A percentile compares a stretch with the other conserved stretches of the same genome.
phyloP scores from a whole-genome alignment of 2,888 invertebrate genomes.

The Nasonovia ribisnigri region DNA sequence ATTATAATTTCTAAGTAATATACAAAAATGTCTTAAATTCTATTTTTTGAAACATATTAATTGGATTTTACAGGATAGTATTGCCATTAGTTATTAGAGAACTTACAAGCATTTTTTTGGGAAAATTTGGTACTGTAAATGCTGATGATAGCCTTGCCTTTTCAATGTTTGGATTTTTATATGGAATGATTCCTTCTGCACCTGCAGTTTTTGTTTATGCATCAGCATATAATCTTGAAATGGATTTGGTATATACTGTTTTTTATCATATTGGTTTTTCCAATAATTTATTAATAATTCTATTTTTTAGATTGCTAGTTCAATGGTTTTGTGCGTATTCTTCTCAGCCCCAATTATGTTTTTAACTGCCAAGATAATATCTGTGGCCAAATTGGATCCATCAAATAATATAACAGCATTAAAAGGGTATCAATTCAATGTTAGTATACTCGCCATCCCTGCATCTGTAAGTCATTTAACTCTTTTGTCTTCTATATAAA shows the following conservation, averaged over 20 bases:
- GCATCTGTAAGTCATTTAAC: slow-evolving; percentile 74
- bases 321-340: slow-evolving; percentile 95
- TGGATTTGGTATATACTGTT: slow-evolving; percentile 80
- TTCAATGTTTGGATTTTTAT: slow-evolving; percentile 93
- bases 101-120: slow-evolving; percentile 80
- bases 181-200: slow-evolving; percentile 95
- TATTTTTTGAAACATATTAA: background rate
- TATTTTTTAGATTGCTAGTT: slow-evolving; percentile 84
- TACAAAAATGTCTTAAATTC: background rate
- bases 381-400: slow-evolving; percentile 79
- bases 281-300: slow-evolving; percentile 32
- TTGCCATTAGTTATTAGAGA: slow-evolving; percentile 90
- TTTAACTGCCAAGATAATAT: slow-evolving; percentile 93
- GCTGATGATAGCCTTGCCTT: slow-evolving; percentile 83
- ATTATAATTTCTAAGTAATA: background rate
- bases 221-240: slow-evolving; percentile 85
- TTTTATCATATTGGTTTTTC: slow-evolving; percentile 4
- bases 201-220: slow-evolving; percentile 97
- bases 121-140: slow-evolving; percentile 75
- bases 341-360: slow-evolving; percentile 96
- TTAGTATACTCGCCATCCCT: slow-evolving; percentile 83
- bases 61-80: slow-evolving; percentile 74
- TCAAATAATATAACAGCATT: slow-evolving; percentile 83
- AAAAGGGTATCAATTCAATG: slow-evolving; percentile 84
- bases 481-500: background rate